Evolutionary conservation across 1,140 invertebrate species (phyloP), one percentile per base, ranked within the genome.

Genomic region (Oryctes rhinoceros): DNA sequence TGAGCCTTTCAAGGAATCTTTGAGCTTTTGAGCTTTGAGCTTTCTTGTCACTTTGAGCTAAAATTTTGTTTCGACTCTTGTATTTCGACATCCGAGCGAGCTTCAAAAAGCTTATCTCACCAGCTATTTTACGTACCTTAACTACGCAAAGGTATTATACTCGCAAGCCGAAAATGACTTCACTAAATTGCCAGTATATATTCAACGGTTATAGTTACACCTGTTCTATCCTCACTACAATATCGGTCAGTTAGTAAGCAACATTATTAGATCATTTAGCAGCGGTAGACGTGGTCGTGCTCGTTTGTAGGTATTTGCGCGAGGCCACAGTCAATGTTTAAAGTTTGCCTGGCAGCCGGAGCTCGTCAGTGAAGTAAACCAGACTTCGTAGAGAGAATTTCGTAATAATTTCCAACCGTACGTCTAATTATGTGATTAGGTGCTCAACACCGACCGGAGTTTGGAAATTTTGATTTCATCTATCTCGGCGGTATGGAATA

Each of bases 351-450:
- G 5, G 20, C 10, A 10, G 49, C 49, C 49, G 10, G 53, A 18
- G 53, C 53, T 62, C 53, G 4, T 62, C 53, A 62, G 20, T 13
- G 7, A 20, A 15, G 3, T 62, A 4, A 13, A 62, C 53, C 20
- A 62, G 13, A 7, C 53, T 62, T n/a, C n/a, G 53, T 6, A n/a
- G 53, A 6, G 7, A 62, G 53, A 15, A 62, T 62, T 62, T 62
- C 5, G 7, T 7, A 13, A 62, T 62, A 62, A 62, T 62, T 62
- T 62, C 53, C 13, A 20, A 15, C 15, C 13, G 53, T 62, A 62
- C 13, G 53, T 62, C 15, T 62, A 62, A 62, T 62, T 62, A 62
- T 62, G 53, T 62, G 20, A 62, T 62, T 62, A 62, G 53, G 7
- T 62, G 53, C 13, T 62, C 7, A 5, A 6, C 7, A 13, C 20